phyloP scores from a whole-genome alignment of 2,888 invertebrate species.

The Tipula lateralis region DNA sequence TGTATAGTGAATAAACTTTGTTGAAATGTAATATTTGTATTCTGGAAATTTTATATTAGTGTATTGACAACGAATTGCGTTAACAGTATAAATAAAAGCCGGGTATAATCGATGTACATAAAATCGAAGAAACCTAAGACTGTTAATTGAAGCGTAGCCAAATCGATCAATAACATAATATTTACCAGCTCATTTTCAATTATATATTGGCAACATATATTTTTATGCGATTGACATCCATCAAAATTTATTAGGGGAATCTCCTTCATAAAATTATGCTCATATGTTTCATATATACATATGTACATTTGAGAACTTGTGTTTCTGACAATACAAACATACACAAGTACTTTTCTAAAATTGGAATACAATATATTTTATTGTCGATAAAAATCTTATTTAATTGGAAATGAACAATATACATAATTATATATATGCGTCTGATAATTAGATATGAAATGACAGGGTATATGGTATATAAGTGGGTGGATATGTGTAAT shows the following conservation, averaged over 20 bases:
- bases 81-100: too few species aligned
- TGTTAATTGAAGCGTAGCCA: not conserved
- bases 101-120: too few species aligned
- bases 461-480: not conserved
- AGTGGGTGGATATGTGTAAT: not conserved
- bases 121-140: not conserved
- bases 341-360: not conserved
- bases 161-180: not conserved
- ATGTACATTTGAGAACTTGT: not conserved
- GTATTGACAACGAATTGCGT: too few species aligned
- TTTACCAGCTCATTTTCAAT: not conserved
- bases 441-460: slow-evolving; percentile 15
- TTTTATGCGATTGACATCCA: not conserved
- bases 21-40: too few species aligned
- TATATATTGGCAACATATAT: not conserved
- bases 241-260: not conserved
- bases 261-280: not conserved
- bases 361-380: not conserved
- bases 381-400: not conserved
- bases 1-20: too few species aligned
- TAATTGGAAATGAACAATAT: slow-evolving; percentile 9
- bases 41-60: too few species aligned
- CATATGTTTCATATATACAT: not conserved
- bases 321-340: not conserved
- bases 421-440: not conserved